A percentile compares a stretch with the other conserved stretches of the same genome.
Conservation (phyloP, 2,113 vertebrate genomes). For the Formicarius rufipectus region DNA sequence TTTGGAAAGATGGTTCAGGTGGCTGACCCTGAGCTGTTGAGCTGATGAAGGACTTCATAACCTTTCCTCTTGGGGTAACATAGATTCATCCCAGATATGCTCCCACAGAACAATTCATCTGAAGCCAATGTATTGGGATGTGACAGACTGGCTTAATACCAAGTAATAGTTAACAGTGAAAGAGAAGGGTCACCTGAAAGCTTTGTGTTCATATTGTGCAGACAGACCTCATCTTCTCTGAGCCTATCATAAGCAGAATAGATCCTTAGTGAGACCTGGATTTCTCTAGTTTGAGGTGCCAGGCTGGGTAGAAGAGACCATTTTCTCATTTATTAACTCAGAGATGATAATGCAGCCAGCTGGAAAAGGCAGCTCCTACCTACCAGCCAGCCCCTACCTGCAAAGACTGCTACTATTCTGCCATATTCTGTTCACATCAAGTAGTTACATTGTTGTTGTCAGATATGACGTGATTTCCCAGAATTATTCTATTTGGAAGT, state of each 20-base stretch:
- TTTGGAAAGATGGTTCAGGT: background rate
- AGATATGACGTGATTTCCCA: background rate
- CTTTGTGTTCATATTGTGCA: background rate
- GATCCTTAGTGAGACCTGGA: background rate
- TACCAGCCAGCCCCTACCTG: background rate
- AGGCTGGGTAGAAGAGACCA: background rate
- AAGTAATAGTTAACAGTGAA: background rate
- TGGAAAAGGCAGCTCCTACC: background rate
- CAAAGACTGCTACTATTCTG: background rate
- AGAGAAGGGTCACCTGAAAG: background rate
- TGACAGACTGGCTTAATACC: background rate
- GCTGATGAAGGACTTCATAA: background rate
- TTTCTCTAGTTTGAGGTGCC: background rate
- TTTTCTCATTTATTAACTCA: background rate
- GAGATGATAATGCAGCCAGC: background rate
- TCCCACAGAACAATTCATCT: background rate
- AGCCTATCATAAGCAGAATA: background rate
- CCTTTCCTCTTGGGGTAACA: background rate
- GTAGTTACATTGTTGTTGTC: background rate
- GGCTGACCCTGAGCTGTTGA: background rate
- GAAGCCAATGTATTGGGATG: background rate
- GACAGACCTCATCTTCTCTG: background rate
- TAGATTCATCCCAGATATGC: background rate
- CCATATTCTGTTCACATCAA: fast-evolving
- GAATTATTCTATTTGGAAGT: background rate